Conservation (phyloP, 2,888 invertebrate genomes). For the Serripes groenlandicus region DNA sequence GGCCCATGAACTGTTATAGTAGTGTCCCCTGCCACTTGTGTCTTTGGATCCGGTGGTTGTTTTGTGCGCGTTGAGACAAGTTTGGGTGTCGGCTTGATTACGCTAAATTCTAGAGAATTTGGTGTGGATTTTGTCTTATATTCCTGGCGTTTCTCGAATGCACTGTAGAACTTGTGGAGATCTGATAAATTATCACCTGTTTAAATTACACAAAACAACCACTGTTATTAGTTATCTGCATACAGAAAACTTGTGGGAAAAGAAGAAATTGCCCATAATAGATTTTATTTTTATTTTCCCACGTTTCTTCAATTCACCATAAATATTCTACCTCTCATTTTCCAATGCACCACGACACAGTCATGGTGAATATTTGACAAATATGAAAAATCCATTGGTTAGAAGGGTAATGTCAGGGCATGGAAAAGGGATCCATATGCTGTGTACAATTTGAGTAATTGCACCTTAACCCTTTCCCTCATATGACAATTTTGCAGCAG, state of each 20-base stretch:
- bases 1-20: slow-evolving; percentile 36
- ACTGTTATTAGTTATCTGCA: not conserved
- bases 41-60: not conserved
- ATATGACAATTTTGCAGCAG: too few species aligned
- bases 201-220: not conserved
- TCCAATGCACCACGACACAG: not conserved
- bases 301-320: not conserved
- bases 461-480: not conserved
- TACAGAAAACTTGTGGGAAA: not conserved
- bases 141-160: slow-evolving; percentile 71
- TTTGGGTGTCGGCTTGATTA: slow-evolving; percentile 61
- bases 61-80: not conserved
- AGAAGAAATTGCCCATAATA: not conserved
- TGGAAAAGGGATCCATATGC: too few species aligned
- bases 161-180: slow-evolving; percentile 55
- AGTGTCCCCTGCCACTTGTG: slow-evolving; percentile 14
- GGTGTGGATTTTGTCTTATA: slow-evolving; percentile 75
- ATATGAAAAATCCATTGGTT: not conserved
- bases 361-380: not conserved
- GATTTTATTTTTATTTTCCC: not conserved
- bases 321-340: too few species aligned
- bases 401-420: not conserved
- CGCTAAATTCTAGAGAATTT: slow-evolving; percentile 70
- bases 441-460: not conserved
- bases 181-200: slow-evolving; percentile 63